These are phyloP conservation scores for Streblospio benedicti DNA, from an alignment of 1,140 invertebrate genomes.

Conservation along the genomic window DNA sequence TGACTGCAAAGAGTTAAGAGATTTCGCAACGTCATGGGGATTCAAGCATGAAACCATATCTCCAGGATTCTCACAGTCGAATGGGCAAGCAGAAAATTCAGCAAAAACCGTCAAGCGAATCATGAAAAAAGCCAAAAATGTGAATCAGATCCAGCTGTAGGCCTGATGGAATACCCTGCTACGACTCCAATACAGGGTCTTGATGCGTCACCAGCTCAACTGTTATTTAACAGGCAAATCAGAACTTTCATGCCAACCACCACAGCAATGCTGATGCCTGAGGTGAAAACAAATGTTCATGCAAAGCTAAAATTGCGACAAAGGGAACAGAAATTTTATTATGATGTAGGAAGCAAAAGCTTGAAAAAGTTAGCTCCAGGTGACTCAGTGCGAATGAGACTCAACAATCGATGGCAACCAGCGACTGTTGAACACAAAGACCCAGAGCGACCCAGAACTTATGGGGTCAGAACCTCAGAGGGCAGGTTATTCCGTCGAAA, in stretches of 20 bases:
- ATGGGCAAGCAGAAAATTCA: slow-evolving; percentile 26
- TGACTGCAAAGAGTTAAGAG: slow-evolving; percentile 12
- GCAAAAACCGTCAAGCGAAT: slow-evolving; percentile 24
- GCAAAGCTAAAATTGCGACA: no score
- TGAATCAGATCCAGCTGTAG: slow-evolving; percentile 15
- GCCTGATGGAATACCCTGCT: slow-evolving; percentile 22
- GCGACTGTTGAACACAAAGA: no score
- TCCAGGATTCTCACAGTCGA: slow-evolving; percentile 19
- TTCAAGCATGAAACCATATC: slow-evolving; percentile 20
- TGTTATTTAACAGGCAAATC: slow-evolving; percentile 21
- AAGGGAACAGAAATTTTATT: no score
- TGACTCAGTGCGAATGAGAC: slow-evolving; percentile 2
- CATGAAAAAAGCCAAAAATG: slow-evolving; percentile 20
- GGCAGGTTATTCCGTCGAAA: no score
- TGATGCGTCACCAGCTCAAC: slow-evolving; percentile 21
- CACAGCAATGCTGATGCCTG: not conserved
- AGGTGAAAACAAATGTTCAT: not conserved
- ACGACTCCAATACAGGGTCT: slow-evolving; percentile 24
- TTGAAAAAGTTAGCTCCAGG: slow-evolving; percentile 4
- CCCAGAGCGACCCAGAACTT: no score
- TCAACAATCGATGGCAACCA: no score
- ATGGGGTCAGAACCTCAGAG: no score
- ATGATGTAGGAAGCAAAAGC: no score
- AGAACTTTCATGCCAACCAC: slow-evolving; percentile 17
- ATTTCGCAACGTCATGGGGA: no score